These are phyloP conservation scores for Leptinotarsa texana DNA, from an alignment of 1,140 invertebrate species.

Conservation along the genomic window DNA sequence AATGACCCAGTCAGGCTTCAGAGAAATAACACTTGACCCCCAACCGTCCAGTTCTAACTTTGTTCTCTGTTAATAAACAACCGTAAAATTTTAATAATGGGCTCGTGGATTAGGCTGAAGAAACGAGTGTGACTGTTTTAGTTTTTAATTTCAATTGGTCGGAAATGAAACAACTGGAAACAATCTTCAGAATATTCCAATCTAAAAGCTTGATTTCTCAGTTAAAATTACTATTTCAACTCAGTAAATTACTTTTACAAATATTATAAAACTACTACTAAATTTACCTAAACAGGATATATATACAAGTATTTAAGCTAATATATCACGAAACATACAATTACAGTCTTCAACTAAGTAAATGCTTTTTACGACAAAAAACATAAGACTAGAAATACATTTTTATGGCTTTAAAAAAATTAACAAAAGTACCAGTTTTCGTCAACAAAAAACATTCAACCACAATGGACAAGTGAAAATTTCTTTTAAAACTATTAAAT, in stretches of 20 bases:
- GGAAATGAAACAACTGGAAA: neutral
- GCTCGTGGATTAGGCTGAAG: no score
- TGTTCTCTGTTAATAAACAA: no score
- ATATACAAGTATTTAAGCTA: constrained; percentile 30
- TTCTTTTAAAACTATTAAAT: neutral
- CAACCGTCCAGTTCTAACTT: no score
- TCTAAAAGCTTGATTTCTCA: neutral
- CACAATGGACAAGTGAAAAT: neutral
- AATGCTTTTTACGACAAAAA: constrained; percentile 32
- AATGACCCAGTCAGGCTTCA: no score
- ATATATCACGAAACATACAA: constrained; percentile 30
- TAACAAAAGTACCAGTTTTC: constrained; percentile 8
- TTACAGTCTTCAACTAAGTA: constrained; percentile 36
- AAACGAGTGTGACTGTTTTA: neutral
- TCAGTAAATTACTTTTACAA: constrained; percentile 25
- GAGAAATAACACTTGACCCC: no score
- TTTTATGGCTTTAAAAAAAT: constrained; percentile 30
- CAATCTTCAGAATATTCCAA: no score
- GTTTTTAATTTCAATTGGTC: constrained; percentile 7
- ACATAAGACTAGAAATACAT: constrained; percentile 35
- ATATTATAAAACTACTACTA: constrained; percentile 39
- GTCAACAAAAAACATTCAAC: neutral
- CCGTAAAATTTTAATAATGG: no score
- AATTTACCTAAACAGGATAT: constrained; percentile 28
- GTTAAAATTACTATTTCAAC: neutral